Base-by-base conservation (phyloP, 2,888 invertebrate species). In the Sphaeridia pumilis region DNA sequence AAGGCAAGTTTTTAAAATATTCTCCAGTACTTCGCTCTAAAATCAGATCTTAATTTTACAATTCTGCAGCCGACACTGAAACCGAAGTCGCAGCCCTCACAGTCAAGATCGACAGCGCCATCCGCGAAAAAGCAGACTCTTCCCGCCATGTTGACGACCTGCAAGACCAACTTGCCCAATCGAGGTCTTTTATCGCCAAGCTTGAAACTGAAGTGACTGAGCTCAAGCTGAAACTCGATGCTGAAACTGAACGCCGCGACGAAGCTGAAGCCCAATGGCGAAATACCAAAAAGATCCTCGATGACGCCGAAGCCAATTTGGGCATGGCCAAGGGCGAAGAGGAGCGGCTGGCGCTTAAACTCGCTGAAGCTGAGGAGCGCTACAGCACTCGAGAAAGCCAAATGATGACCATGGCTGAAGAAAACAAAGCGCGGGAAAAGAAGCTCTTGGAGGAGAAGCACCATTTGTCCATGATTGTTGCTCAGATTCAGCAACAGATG, bases 391-490 rank as follows among this genome's bases (percentile, higher is more conserved):
- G 86, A 49, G 87, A 89, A 69, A 80, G 86, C 75, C 92, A 93
- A 70, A 72, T 92, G 49, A 74, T 86, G 17, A 76, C 84, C 2
- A 82, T 89, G 27, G 74, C 94, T 38, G 93, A 94, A 69, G 93
- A 94, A 68, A 82, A 83, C 57, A 79, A 90, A 17, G 82, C 83
- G 0, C 79, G 83, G 49, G 92, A 93, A 70, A 82, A 88, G 61
- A 84, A 89, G 47, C 74, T 93, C 34, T 90, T 93, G 69, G 94
- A 93, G 68, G 83, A 89, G 59, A 87, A 89, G 66, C 87, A 89
- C 67, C 92, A 92, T 69, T 72, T 94, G 57, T 93, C 94, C 74
- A 86, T 89, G 2, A 88, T 87, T 66, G 75, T 93, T 25, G 87
- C 90, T 1, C 88, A 88, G 69, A 85, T 89, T 7, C 87, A 87